A percentile compares a stretch with the other conserved stretches of the same genome.
These are phyloP conservation scores for Amyelois transitella DNA, from an alignment of 1,140 invertebrate genomes.

Conservation along the genomic window DNA sequence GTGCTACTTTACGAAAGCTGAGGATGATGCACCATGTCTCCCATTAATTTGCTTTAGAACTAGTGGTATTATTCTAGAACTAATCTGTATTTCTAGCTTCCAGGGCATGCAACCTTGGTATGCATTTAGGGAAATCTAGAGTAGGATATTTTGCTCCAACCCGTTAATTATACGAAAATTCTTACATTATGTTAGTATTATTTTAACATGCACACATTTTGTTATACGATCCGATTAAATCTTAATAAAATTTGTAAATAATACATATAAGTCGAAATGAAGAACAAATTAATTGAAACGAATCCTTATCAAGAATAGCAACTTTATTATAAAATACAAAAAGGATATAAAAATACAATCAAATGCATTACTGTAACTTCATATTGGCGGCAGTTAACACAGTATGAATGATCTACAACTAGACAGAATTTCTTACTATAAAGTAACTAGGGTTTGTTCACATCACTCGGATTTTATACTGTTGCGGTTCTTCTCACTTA, in stretches of 20 bases:
- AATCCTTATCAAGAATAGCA: slow-evolving; percentile 63
- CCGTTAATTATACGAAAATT: not conserved
- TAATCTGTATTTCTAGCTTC: slow-evolving; percentile 23
- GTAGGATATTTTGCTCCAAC: not conserved
- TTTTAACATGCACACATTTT: slow-evolving; percentile 7
- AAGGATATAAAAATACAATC: slow-evolving; percentile 73
- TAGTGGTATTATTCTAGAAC: slow-evolving; percentile 37
- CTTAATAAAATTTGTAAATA: not conserved
- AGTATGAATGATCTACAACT: slow-evolving; percentile 34
- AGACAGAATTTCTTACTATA: slow-evolving; percentile 38
- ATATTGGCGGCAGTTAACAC: slow-evolving; percentile 50
- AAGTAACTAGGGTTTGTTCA: slow-evolving; percentile 33
- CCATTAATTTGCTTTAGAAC: slow-evolving; percentile 58
- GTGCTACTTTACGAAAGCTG: slow-evolving; percentile 52
- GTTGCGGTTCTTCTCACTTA: slow-evolving; percentile 6
- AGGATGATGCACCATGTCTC: slow-evolving; percentile 73
- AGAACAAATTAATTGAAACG: slow-evolving; percentile 34
- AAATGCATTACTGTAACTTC: slow-evolving; percentile 71
- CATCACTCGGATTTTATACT: slow-evolving; percentile 39
- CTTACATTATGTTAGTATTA: slow-evolving; percentile 15
- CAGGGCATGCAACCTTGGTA: slow-evolving; percentile 25
- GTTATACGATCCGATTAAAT: not conserved
- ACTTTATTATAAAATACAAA: slow-evolving; percentile 73
- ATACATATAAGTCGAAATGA: not conserved
- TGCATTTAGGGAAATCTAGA: slow-evolving; percentile 5